Evolutionary conservation across 1,140 invertebrate species (phyloP).

Genomic region (Halyomorpha halys): DNA sequence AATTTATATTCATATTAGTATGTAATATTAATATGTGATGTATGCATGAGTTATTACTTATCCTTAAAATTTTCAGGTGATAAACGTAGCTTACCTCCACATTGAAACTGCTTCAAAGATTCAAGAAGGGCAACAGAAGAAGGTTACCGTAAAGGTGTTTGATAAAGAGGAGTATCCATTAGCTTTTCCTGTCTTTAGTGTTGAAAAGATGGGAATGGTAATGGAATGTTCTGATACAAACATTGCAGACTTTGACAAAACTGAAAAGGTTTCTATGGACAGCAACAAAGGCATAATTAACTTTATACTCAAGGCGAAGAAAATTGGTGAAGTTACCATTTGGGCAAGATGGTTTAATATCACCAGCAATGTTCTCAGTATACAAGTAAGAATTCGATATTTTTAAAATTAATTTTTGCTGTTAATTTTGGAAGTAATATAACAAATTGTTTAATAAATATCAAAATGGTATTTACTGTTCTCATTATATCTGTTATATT

Average conservation of each 20-base stretch:
- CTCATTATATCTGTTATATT: no score
- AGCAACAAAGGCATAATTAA: constrained; percentile 7
- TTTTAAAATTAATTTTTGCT: not conserved
- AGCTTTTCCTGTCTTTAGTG: not conserved
- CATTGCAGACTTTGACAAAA: constrained; percentile 1
- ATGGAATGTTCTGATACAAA: not conserved
- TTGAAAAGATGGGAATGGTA: not conserved
- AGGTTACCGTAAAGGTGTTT: constrained; percentile 13
- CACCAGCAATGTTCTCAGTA: constrained; percentile 31
- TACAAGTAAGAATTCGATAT: constrained; percentile 34
- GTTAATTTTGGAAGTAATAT: no score
- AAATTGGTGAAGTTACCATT: constrained; percentile 27
- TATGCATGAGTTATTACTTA: no score
- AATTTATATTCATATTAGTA: no score
- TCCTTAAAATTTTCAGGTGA: not conserved
- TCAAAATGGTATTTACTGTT: no score
- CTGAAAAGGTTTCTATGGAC: not conserved
- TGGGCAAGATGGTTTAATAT: constrained; percentile 29
- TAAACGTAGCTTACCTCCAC: not conserved
- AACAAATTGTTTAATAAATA: no score
- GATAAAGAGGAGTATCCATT: constrained; percentile 18
- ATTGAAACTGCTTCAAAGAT: not conserved
- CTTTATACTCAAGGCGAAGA: constrained; percentile 6
- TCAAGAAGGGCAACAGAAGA: constrained; percentile 4
- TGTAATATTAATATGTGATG: no score